A percentile compares a stretch with the other conserved stretches of the same genome.
Evolutionary conservation across 2,888 invertebrate species (phyloP).

Genomic region (Eupeodes latifasciatus): DNA sequence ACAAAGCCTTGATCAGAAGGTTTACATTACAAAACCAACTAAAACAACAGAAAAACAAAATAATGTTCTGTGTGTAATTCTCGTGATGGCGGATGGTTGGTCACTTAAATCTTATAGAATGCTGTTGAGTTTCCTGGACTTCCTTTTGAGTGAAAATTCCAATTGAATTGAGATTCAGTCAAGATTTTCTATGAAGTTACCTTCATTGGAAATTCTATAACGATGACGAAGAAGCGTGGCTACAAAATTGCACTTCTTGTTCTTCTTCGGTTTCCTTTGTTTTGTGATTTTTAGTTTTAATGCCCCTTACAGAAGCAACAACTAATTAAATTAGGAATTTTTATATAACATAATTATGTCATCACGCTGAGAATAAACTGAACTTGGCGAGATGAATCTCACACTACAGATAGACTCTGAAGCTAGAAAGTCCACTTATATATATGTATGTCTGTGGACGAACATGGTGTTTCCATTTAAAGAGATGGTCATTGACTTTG

Average conservation of each 20-base stretch:
- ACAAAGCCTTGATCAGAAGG: conserved; percentile 1
- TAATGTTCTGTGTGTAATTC: conserved; percentile 17
- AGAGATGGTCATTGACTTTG: conserved; percentile 63
- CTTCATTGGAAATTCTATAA: conserved; percentile 45
- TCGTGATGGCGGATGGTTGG: neutral
- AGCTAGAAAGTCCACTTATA: neutral
- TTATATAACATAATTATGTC: conserved; percentile 71
- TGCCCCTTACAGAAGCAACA: conserved; percentile 44
- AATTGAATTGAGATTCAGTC: conserved; percentile 32
- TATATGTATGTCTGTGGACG: neutral
- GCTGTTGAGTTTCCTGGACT: conserved; percentile 9
- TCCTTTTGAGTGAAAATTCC: conserved; percentile 51
- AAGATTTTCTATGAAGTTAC: neutral
- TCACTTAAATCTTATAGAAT: neutral
- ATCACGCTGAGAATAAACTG: conserved; percentile 38
- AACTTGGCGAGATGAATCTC: neutral
- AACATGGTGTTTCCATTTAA: conserved; percentile 36
- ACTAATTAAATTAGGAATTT: conserved; percentile 72
- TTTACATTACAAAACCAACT: neutral
- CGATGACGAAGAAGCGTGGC: conserved; percentile 15
- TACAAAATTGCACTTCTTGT: conserved; percentile 52
- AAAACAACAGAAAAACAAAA: neutral
- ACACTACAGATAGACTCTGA: too few species aligned
- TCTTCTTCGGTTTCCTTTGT: conserved; percentile 50
- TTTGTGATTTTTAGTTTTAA: conserved; percentile 45